Percentiles rank a stretch among this genome's conserved stretches.
phyloP scores from a whole-genome alignment of 2,888 invertebrate genomes.

The Darwinula stevensoni region DNA sequence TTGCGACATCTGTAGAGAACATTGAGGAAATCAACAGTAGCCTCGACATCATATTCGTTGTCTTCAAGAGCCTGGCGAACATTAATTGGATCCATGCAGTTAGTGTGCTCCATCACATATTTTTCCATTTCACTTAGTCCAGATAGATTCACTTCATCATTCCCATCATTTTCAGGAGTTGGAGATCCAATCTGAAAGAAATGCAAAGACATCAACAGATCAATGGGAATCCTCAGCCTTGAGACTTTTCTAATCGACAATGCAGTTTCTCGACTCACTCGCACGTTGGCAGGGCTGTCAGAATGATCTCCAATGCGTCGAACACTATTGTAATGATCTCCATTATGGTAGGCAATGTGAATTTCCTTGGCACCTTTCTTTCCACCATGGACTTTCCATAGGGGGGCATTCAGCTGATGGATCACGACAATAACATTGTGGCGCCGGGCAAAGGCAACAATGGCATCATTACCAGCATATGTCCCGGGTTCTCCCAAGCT shows the following conservation, averaged over 20 bases:
- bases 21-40: slow-evolving; percentile 8
- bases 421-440: slow-evolving; percentile 19
- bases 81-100: slow-evolving; percentile 11
- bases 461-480: slow-evolving; percentile 22
- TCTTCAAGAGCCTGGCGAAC: slow-evolving; percentile 11
- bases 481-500: slow-evolving; percentile 18
- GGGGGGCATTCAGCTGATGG: slow-evolving; percentile 18
- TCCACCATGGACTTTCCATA: slow-evolving; percentile 14
- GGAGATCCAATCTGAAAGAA: too few species aligned
- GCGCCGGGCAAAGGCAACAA: slow-evolving; percentile 20
- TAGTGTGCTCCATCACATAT: slow-evolving; percentile 12
- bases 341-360: slow-evolving; percentile 21
- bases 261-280: too few species aligned
- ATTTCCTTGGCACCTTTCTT: slow-evolving; percentile 13
- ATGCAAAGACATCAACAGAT: too few species aligned
- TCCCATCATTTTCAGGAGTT: too few species aligned
- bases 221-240: too few species aligned
- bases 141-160: too few species aligned
- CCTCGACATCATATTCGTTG: slow-evolving; percentile 8
- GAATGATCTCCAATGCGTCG: too few species aligned
- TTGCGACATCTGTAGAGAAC: slow-evolving; percentile 5
- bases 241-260: too few species aligned
- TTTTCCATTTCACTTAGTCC: slow-evolving; percentile 11
- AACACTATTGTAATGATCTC: slow-evolving; percentile 20
- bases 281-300: too few species aligned